Base-by-base conservation (phyloP, 23 tunicate genomes). In the Trididemnum nubilum region DNA sequence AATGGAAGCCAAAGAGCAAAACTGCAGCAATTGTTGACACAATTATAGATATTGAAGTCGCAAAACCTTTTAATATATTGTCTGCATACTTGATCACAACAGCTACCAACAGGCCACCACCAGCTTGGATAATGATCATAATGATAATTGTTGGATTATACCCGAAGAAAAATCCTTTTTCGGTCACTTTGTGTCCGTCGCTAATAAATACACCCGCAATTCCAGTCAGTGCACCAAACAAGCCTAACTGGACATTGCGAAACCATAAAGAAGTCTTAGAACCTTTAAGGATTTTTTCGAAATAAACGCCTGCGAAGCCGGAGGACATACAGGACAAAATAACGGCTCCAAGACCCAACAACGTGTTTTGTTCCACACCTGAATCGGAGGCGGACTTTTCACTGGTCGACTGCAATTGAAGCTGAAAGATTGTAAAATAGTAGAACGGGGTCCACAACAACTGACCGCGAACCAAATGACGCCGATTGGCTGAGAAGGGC, bases 261-360 rank as follows among this genome's bases (percentile, higher is more conserved):
- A 95, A 82, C 96, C 96, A 95, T 0, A 95, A 78, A 22, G 96
- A 82, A 12, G 85, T 89, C 73, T 86, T 90, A 25, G 92, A 78
- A 28, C 89, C 91, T 73, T 95, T 95, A 30, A 95, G 51, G 15
- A 95, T 90, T 80, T 95, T 95, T 74, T 95, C 99, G 54, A 95
- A 95, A 44, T 95, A 95, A 34, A 95, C 99, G 33, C 99, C 99
- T 0, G 99, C 99, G 57, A 95, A 95, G 0, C 99, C 99, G n/a
- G 96, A 90, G 2, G 95, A 95, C 73, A 89, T 35, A 65, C 99
- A 90, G 12, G 99, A 90, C 34, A 90, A 36, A 34, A 95, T 80
- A 38, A 95, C 99, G 22, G 99, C 91, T 0, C 30, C 64, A n/a
- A 95, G 88, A 25, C 99, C 99, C 15, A 90, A 36, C 33, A 90